Conservation (phyloP, 2,888 invertebrate species). For the Eilema depressum region DNA sequence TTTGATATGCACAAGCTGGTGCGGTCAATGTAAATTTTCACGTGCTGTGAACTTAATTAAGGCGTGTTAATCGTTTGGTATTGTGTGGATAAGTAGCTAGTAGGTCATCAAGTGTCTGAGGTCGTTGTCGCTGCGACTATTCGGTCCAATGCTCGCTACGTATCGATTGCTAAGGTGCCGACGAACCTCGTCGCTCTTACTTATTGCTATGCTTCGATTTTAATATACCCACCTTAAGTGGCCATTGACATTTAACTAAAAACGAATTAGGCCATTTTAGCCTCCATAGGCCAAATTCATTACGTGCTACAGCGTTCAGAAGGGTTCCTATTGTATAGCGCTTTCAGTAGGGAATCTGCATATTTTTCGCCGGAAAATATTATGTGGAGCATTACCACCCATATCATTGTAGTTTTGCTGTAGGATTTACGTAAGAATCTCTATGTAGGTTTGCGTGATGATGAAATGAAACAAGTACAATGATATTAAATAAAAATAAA, state of each 20-base stretch:
- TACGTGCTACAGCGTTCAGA: not conserved
- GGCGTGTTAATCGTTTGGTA: slow-evolving; percentile 30
- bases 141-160: slow-evolving; percentile 59
- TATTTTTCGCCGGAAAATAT: not conserved
- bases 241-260: slow-evolving; percentile 3
- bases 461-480: not conserved
- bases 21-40: slow-evolving; percentile 18
- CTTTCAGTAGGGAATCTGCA: too few relatives aligned
- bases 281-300: not conserved
- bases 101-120: slow-evolving; percentile 60
- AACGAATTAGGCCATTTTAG: not conserved
- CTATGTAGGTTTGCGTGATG: not conserved
- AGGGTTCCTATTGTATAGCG: not conserved
- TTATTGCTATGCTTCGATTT: slow-evolving; percentile 38
- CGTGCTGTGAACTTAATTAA: slow-evolving; percentile 35
- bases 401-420: not conserved
- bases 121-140: slow-evolving; percentile 62
- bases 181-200: slow-evolving; percentile 53
- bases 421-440: not conserved
- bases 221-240: slow-evolving; percentile 16
- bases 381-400: not conserved
- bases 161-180: slow-evolving; percentile 77
- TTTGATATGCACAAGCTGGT: not conserved
- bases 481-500: not conserved
- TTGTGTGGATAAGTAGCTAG: slow-evolving; percentile 35